Conservation (phyloP, 23 tunicate species). For the Trididemnum clinides region DNA sequence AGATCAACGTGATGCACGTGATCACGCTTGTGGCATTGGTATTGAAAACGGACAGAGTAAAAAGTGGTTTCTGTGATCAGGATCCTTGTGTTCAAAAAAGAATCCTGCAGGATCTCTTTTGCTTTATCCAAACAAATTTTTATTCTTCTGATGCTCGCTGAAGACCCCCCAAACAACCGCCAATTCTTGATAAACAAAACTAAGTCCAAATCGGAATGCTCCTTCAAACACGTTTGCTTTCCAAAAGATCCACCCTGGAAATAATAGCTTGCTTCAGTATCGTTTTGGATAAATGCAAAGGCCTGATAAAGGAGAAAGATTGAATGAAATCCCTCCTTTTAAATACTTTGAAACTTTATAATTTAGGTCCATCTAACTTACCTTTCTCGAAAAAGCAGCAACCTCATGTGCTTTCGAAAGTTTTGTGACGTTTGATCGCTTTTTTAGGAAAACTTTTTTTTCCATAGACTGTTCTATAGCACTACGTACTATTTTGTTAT, state of each 20-base stretch:
- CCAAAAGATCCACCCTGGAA: conserved; percentile 76
- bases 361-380: too few relatives aligned
- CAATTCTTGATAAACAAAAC: conserved; percentile 37
- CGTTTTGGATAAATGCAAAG: too few relatives aligned
- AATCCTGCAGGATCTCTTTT: conserved; percentile 32
- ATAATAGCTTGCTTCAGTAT: too few relatives aligned
- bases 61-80: conserved; percentile 38
- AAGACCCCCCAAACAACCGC: conserved; percentile 22
- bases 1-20: conserved; percentile 66
- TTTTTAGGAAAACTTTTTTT: too few relatives aligned
- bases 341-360: too few relatives aligned
- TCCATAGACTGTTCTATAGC: too few relatives aligned
- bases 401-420: too few relatives aligned
- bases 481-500: too few relatives aligned
- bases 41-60: conserved; percentile 52
- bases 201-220: conserved; percentile 68
- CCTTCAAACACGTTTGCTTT: conserved; percentile 53
- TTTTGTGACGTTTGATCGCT: too few relatives aligned
- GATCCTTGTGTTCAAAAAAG: conserved; percentile 41
- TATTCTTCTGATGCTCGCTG: neutral
- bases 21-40: conserved; percentile 48
- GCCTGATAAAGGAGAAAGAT: too few relatives aligned
- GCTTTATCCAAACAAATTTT: conserved; percentile 3
- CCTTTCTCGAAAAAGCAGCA: too few relatives aligned
- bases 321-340: too few relatives aligned